Base-by-base conservation (phyloP, 2,888 invertebrate genomes). In the Coenonympha arcania region DNA sequence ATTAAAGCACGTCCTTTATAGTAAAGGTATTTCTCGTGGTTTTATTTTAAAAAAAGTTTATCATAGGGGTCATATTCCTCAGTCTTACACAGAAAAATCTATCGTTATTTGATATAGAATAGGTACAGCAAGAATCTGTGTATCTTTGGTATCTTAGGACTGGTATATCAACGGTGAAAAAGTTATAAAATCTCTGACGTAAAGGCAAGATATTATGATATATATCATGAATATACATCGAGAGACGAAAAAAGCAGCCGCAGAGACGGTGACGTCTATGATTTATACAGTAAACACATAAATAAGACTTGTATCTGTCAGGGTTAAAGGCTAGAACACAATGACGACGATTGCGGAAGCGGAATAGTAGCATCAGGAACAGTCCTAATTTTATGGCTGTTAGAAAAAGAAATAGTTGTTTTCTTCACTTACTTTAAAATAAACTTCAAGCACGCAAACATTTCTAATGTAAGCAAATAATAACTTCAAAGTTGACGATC, bases 251-350 rank as follows among this genome's bases (percentile, higher is more conserved):
- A 83, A 82, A 81, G 73, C 77, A 72, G 69, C 64, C 64, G 61
- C 30, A 16, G 31, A 65, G 66, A 50, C 76, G 71, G 69, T 69
- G 70, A 68, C 67, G 64, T 62, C 56, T 69, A 69, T 86, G 87
- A 87, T 87, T 87, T 86, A 84, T 85, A 76, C 79, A 78, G 86
- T 85, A 86, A 87, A 87, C 87, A 86, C 83, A 87, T 87, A 87
- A 87, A 87, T 87, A 86, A 77, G 86, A 84, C 83, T 84, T 82
- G 75, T 76, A 74, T 77, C 83, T 82, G 83, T 83, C 84, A 79
- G 67, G 60, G 30, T 37, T 50, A 39, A 50, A 42, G 52, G 30
- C 6, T 28, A 1, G 16, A 4, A 24, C 45, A 37, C 37, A 9
- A 20, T 9, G 19, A 19, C 24, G 34, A 26, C 20, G 16, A 5